phyloP scores from a whole-genome alignment of 2,888 invertebrate genomes.

The Corythucha ciliata region DNA sequence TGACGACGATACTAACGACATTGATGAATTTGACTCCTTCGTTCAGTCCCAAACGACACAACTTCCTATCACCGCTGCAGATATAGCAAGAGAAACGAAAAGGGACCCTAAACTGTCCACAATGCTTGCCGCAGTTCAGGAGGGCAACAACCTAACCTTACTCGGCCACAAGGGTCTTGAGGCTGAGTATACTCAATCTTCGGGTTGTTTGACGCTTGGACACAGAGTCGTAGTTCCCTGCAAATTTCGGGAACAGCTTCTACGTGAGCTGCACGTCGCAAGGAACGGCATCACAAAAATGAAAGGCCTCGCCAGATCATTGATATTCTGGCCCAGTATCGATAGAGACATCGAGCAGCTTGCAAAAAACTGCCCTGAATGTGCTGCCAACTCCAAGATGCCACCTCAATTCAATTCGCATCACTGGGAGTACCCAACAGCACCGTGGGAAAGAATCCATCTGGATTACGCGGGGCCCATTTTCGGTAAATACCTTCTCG shows the following conservation, averaged over 20 bases:
- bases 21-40: slow-evolving; percentile 10
- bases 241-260: slow-evolving; percentile 4
- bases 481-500: slow-evolving; percentile 28
- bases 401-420: slow-evolving; percentile 21
- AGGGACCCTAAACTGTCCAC: slow-evolving; percentile 9
- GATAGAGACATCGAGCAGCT: slow-evolving; percentile 33
- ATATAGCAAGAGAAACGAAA: slow-evolving; percentile 16
- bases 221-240: slow-evolving; percentile 12
- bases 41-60: slow-evolving; percentile 9
- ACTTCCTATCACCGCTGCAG: slow-evolving; percentile 12
- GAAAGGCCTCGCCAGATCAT: slow-evolving; percentile 30
- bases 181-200: background rate
- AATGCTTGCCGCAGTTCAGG: slow-evolving; percentile 1
- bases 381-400: slow-evolving; percentile 8
- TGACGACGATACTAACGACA: background rate
- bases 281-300: slow-evolving; percentile 11
- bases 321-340: slow-evolving; percentile 35
- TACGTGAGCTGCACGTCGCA: slow-evolving; percentile 6
- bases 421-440: slow-evolving; percentile 31
- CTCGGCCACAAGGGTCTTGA: background rate
- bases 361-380: slow-evolving; percentile 27
- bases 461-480: slow-evolving; percentile 31
- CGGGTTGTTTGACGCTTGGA: slow-evolving; percentile 12
- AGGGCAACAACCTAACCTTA: background rate
- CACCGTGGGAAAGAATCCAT: slow-evolving; percentile 33